Base-by-base conservation (phyloP, 2,797 vertebrate genomes). In the Myripristis jacobus region DNA sequence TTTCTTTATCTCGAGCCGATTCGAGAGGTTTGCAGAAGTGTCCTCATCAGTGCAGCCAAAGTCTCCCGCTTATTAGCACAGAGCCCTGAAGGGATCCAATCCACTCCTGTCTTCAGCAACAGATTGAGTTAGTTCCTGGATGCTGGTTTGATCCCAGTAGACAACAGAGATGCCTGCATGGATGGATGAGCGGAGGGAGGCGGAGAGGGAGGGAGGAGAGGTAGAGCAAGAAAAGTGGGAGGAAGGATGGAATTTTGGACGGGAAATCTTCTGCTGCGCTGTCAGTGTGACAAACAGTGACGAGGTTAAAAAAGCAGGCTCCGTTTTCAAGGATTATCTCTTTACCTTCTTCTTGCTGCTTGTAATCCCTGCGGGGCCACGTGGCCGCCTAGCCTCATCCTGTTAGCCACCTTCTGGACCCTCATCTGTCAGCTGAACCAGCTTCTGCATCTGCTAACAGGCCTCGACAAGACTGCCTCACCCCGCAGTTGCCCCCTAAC, bases 401-500 rank as follows among this genome's bases (percentile, higher is more conserved):
- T 94, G 94, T 98, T 97, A 96, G 92, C 93, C 79, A 82, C 92
- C 96, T 96, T 96, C 94, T 95, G 93, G 94, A 94, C 82, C 58
- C 85, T 92, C 94, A 94, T 94, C 94, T 96, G 96, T 92, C 92
- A 91, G 81, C 79, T 81, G 58, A 66, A 43, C 73, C 59, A 75
- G 86, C 74, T 51, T 70, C 64, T 66, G 51, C 64, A 77, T 77
- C 76, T 66, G 78, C 79, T 79, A 85, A 61, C 18, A 25, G 50
- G 66, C 65, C 34, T 4, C 27, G 55, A 70, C 31, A 66, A 64
- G 41, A 82, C 56, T 50, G 47, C 66, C 41, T 60, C 61, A 80
- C 69, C 73, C 56, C 13, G 18, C 73, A 61, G 65, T 58, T 11
- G 4, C 57, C 56, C 46, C 24, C 27, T 6, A 50, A 47, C 65